These are phyloP conservation scores for Galago senegalensis DNA, from an alignment of 2,797 vertebrate genomes.

Conservation along the genomic window DNA sequence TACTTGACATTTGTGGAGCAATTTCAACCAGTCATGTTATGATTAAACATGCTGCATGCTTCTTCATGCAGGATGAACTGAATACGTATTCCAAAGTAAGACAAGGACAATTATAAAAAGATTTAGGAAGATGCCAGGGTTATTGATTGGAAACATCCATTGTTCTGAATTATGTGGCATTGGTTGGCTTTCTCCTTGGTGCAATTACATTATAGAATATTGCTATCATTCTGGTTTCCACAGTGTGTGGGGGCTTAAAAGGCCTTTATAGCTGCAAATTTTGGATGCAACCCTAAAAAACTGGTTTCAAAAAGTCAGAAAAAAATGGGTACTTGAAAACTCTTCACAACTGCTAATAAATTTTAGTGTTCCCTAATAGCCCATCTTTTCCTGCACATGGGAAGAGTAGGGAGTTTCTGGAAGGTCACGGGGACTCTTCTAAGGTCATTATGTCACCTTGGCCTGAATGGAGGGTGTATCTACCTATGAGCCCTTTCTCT, in stretches of 20 bases:
- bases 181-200: conserved; percentile 62
- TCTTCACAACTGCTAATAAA: neutral
- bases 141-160: conserved; percentile 80
- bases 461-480: neutral
- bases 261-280: neutral
- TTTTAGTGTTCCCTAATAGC: neutral
- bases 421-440: conserved; percentile 55
- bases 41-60: conserved; percentile 52
- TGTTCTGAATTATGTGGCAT: conserved; percentile 67
- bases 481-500: neutral
- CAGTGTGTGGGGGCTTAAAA: conserved; percentile 5
- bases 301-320: conserved; percentile 46
- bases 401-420: conserved; percentile 47
- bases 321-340: conserved; percentile 26
- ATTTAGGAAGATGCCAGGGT: conserved; percentile 82
- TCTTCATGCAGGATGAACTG: conserved; percentile 76
- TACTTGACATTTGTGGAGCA: neutral
- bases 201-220: conserved; percentile 21
- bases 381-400: neutral
- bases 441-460: conserved; percentile 47
- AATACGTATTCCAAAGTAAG: conserved; percentile 73
- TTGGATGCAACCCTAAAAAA: conserved; percentile 26
- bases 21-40: neutral
- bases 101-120: conserved; percentile 80
- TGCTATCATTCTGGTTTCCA: conserved; percentile 34